Percentiles rank a stretch among this genome's conserved stretches.
These are phyloP conservation scores for Spermophilus dauricus DNA, from an alignment of 2,113 vertebrate species.

Conservation along the genomic window DNA sequence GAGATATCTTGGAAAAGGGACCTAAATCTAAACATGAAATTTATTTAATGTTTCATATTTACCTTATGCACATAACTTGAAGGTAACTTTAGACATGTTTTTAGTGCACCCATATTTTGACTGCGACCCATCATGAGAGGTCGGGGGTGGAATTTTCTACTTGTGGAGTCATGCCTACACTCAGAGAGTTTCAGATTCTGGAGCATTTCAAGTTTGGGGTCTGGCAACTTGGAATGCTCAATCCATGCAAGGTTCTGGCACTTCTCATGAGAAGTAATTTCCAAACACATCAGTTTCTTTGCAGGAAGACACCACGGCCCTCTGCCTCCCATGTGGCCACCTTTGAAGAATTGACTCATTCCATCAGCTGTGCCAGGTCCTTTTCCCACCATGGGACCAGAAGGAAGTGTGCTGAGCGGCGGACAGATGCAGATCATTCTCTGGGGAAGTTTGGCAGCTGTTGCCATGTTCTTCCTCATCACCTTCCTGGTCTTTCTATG, in stretches of 20 bases:
- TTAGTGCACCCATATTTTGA: not conserved
- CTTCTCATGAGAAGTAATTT: not conserved
- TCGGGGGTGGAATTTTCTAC: not conserved
- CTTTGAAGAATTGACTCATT: conserved; percentile 81
- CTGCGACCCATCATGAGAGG: too few species aligned
- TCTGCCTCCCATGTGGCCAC: conserved; percentile 86
- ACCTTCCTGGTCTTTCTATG: conserved; percentile 94
- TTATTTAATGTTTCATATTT: not conserved
- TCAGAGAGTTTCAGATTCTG: not conserved
- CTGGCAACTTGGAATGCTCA: not conserved
- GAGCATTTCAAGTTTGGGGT: not conserved
- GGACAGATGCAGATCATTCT: conserved; percentile 89
- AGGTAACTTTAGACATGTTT: not conserved
- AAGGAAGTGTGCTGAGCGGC: conserved; percentile 82
- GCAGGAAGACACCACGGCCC: conserved; percentile 71
- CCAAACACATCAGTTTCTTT: conserved; percentile 12
- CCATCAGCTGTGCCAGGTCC: conserved; percentile 86
- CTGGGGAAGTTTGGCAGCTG: conserved; percentile 90
- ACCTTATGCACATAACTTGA: not conserved
- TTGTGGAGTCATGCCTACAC: not conserved
- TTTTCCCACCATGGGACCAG: conserved; percentile 88
- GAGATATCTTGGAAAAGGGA: not conserved
- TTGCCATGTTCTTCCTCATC: conserved; percentile 90
- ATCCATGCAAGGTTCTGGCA: not conserved
- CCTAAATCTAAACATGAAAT: too few species aligned